phyloP scores from a whole-genome alignment of 1,140 invertebrate genomes.

The Calliopsis andreniformis region DNA sequence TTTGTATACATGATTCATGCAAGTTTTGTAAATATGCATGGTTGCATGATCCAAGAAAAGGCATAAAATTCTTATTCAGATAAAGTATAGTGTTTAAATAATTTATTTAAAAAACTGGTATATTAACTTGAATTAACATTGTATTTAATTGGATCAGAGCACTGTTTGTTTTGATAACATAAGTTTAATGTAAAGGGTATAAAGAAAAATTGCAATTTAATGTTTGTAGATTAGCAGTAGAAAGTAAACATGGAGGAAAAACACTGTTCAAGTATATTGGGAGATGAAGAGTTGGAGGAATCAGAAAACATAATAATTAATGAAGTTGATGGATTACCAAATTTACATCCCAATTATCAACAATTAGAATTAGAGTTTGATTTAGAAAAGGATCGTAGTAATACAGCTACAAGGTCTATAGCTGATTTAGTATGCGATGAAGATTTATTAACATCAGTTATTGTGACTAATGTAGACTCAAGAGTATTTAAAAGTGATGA shows the following conservation, averaged over 20 bases:
- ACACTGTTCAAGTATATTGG: constrained; percentile 64
- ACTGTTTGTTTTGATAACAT: background rate
- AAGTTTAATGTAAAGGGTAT: background rate
- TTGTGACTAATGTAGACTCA: constrained; percentile 93
- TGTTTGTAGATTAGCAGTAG: constrained; percentile 6
- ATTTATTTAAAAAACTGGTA: background rate
- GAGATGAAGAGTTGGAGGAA: constrained; percentile 78
- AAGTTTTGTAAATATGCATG: background rate
- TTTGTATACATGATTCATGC: constrained; percentile 14
- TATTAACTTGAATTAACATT: constrained; percentile 11
- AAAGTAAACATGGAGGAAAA: constrained; percentile 75
- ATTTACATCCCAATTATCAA: constrained; percentile 87
- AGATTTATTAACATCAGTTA: constrained; percentile 93
- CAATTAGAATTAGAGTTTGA: constrained; percentile 78
- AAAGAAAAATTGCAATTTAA: background rate
- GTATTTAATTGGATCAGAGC: background rate
- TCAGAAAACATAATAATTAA: constrained; percentile 90
- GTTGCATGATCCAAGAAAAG: background rate
- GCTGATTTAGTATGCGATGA: constrained; percentile 87
- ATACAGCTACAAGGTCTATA: constrained; percentile 77
- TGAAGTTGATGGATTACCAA: constrained; percentile 90
- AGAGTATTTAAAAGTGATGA: constrained; percentile 89
- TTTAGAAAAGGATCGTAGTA: constrained; percentile 79
- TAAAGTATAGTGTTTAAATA: background rate
- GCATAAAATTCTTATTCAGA: background rate